Base-by-base conservation (phyloP, 2,797 vertebrate genomes). In the Spinus pinus region DNA sequence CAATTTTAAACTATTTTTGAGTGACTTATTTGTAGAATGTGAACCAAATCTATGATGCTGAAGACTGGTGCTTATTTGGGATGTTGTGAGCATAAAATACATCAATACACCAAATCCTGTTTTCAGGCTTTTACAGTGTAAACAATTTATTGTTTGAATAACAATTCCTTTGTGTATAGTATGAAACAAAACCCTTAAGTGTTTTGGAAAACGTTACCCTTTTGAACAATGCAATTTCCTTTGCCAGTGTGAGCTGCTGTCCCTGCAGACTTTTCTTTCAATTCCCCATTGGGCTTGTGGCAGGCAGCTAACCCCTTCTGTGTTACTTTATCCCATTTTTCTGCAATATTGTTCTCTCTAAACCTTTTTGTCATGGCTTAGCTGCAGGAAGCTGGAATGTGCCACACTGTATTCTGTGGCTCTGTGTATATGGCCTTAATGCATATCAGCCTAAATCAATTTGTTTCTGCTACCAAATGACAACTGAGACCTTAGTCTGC, bases 261-360 rank as follows among this genome's bases (percentile, higher is more conserved):
- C 84, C 57, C 78, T 77, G 53, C 37, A 42, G 91, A 60, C 47
- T 79, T 75, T 70, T 88, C 42, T 89, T 86, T 88, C 31, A 83
- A 6, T 90, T 91, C 51, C 56, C 41, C 51, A 1, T 37, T 79
- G 70, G 73, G 49, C 41, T 24, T 46, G 41, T 81, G 69, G 58
- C 37, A 69, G 65, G 72, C 33, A 74, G 50, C 72, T 91, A 83
- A 78, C 54, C 33, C 12, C 49, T 86, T 78, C 53, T 71, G 56
- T 85, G 53, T 44, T 87, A 24, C 64, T 94, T 89, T 81, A 92
- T 92, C 65, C 53, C 18, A 8, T 95, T 93, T 93, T 94, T 80
- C 83, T 77, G 54, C 67, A 35, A n/a, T 50, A 77, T 91, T 87
- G 53, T 91, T 96, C 50, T 77, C 61, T 75, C 62, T 73, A 37